phyloP scores from a whole-genome alignment of 2,113 vertebrate species.

The Pomatorhinus ruficollis region DNA sequence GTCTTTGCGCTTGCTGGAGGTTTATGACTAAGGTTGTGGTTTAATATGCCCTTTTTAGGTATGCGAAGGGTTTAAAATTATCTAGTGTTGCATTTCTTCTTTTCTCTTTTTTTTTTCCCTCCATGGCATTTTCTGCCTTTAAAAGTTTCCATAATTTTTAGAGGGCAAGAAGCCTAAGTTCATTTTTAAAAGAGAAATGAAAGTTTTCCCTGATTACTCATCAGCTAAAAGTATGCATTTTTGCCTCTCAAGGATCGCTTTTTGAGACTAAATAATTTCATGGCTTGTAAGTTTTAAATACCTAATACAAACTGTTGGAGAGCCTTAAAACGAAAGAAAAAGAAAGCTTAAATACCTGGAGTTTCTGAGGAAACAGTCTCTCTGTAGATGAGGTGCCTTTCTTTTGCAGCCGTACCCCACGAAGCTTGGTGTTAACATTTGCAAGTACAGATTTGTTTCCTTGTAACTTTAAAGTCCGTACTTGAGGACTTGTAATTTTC shows the following conservation, averaged over 20 bases:
- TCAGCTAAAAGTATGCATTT: background rate
- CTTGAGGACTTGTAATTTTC: background rate
- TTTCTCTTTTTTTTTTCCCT: background rate
- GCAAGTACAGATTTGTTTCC: background rate
- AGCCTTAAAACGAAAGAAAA: background rate
- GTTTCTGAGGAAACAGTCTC: background rate
- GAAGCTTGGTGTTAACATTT: background rate
- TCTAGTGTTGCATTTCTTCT: constrained; percentile 22
- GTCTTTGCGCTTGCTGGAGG: constrained; percentile 53
- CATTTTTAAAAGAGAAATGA: background rate
- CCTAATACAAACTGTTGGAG: background rate
- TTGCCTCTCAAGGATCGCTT: background rate
- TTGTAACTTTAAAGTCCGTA: background rate
- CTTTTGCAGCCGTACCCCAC: background rate
- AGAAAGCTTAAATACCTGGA: background rate
- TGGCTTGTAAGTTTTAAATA: background rate
- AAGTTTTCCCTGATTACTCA: background rate
- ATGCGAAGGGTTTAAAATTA: constrained; percentile 55
- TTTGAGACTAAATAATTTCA: background rate
- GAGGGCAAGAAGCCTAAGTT: background rate
- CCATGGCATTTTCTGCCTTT: constrained; percentile 32
- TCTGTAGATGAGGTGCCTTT: background rate
- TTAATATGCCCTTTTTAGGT: constrained; percentile 73
- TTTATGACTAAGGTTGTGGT: constrained; percentile 76
- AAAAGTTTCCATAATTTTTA: constrained; percentile 10